Percentiles rank a stretch among this genome's conserved stretches.
Evolutionary conservation across 2,797 vertebrate genomes (phyloP).

Genomic region (Xenops minutus): DNA sequence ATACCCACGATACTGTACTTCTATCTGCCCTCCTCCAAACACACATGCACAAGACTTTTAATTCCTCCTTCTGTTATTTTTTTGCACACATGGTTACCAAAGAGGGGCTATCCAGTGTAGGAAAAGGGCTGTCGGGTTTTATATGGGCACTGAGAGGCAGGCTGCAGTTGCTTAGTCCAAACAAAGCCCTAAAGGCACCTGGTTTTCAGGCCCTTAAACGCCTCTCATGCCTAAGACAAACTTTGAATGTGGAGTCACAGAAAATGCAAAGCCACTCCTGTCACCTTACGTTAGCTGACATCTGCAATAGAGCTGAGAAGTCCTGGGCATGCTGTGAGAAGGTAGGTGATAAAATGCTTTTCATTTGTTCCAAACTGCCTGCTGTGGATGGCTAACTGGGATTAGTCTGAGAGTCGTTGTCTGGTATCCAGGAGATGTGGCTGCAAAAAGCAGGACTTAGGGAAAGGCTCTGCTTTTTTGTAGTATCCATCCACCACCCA

Average conservation of each 20-base stretch:
- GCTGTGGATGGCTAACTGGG: not conserved
- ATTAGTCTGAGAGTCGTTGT: not conserved
- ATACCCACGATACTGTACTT: not conserved
- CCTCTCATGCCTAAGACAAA: not conserved
- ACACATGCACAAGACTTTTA: not conserved
- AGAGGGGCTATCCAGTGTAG: not conserved
- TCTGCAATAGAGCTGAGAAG: not conserved
- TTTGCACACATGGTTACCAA: not conserved
- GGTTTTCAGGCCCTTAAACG: not conserved
- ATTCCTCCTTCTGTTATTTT: not conserved
- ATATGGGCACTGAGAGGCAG: not conserved
- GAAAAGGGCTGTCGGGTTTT: not conserved
- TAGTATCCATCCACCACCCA: not conserved
- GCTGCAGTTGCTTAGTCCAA: not conserved
- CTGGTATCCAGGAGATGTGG: not conserved
- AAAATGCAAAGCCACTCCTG: not conserved
- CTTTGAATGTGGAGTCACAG: not conserved
- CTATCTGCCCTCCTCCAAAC: not conserved
- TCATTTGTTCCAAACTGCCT: not conserved
- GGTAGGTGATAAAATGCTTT: not conserved
- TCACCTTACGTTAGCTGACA: not conserved
- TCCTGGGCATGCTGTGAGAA: not conserved
- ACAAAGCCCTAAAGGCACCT: not conserved
- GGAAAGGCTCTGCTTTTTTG: not conserved
- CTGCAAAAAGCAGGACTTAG: not conserved